Conservation (phyloP, 1,140 invertebrate genomes). For the Drosophila varians region DNA sequence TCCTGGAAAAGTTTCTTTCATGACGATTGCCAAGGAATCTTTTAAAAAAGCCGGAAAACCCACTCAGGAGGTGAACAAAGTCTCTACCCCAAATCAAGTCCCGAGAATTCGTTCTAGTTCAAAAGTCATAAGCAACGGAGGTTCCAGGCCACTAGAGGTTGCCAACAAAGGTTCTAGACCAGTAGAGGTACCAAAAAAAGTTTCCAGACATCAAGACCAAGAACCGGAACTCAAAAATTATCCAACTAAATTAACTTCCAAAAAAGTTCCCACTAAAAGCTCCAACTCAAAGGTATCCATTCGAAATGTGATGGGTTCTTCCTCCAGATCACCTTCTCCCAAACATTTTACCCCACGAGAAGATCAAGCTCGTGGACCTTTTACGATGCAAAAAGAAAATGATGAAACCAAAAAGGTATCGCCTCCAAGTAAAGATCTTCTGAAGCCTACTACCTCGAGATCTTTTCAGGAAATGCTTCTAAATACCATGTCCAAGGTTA, state of each 20-base stretch:
- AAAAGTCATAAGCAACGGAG: neutral
- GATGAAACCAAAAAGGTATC: neutral
- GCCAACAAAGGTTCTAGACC: neutral
- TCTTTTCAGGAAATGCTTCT: neutral
- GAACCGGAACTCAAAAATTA: neutral
- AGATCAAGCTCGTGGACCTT: neutral
- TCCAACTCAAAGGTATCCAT: neutral
- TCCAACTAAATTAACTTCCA: neutral
- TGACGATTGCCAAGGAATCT: neutral
- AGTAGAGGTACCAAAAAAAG: neutral
- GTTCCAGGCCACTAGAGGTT: neutral
- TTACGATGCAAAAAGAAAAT: neutral
- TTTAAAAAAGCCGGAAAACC: neutral
- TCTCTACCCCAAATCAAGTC: neutral
- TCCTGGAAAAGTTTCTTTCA: neutral
- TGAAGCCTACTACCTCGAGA: neutral
- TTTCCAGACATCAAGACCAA: neutral
- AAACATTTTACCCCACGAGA: neutral
- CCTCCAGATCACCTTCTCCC: neutral
- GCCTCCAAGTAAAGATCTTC: neutral
- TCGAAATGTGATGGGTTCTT: too few species aligned
- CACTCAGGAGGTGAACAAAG: neutral
- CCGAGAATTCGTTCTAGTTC: neutral
- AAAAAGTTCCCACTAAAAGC: neutral
- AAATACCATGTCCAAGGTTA: neutral